Base-by-base conservation (phyloP, 2,797 vertebrate genomes). In the Lophius americanus region DNA sequence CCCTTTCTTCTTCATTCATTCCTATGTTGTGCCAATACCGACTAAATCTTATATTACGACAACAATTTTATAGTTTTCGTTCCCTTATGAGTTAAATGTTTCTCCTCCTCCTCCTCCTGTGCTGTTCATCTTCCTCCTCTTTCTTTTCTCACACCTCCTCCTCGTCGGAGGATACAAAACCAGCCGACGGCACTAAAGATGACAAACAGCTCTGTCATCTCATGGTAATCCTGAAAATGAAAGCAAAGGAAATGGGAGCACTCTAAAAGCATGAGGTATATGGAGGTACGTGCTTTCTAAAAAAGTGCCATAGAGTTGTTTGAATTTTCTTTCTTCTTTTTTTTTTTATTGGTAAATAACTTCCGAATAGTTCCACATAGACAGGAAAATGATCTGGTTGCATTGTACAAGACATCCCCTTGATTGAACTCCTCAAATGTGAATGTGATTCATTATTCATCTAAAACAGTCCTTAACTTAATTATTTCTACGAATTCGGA, bases 131-230 rank as follows among this genome's bases (percentile, higher is more conserved):
- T 39, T 77, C 74, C 75, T 77, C 69, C 67, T 81, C 80, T 55
- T 68, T 78, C 60, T 58, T 70, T 81, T 76, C 84, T 88, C 79
- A 76, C 86, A 86, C 85, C 85, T 85, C 83, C 75, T 88, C 74
- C 65, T 39, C 43, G 76, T 58, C 23, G 23, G 77, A 81, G 73
- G 79, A 86, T 81, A 77, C 73, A 68, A 78, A 61, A 74, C 53
- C 61, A 4, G 51, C 55, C 52, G 63, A 72, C 77, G 68, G 38
- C 41, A 47, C 63, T 75, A 70, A 81, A 82, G 85, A 89, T 87
- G 89, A 90, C 81, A 87, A 88, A 88, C 86, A 76, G 60, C 76
- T 71, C 78, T 81, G 85, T 90, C 83, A 80, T 84, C 64, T 70
- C 66, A 9, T 52, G 3, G 69, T 77, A 64, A 81, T 76, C 48